A percentile compares a stretch with the other conserved stretches of the same genome.
These are phyloP conservation scores for Lutraria rhynchaena DNA, from an alignment of 1,140 invertebrate genomes.

Conservation along the genomic window DNA sequence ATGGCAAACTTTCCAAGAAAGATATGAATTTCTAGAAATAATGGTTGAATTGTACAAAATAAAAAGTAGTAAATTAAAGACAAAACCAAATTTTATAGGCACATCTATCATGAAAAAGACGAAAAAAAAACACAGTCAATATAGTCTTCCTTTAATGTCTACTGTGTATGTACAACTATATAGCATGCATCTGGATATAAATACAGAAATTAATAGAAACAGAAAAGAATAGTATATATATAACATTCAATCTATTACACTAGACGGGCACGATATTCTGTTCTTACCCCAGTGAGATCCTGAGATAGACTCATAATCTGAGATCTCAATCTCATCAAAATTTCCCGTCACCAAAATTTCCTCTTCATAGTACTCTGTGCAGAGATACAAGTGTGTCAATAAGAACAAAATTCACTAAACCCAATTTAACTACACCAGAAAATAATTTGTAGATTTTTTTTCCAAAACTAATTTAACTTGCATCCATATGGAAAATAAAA, in stretches of 20 bases:
- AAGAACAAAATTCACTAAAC: neutral
- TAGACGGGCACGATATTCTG: slow-evolving; percentile 24
- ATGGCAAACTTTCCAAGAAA: no score
- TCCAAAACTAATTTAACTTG: no score
- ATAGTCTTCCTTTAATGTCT: no score
- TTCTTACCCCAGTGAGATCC: slow-evolving; percentile 59
- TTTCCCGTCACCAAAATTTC: slow-evolving; percentile 60
- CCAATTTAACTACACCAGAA: neutral
- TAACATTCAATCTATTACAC: neutral
- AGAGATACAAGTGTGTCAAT: slow-evolving; percentile 22
- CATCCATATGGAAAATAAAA: no score
- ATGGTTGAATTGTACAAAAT: no score
- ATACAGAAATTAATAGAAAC: neutral
- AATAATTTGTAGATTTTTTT: no score
- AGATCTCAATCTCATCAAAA: slow-evolving; percentile 57
- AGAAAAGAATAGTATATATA: neutral
- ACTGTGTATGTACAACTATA: neutral
- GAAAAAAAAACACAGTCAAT: no score
- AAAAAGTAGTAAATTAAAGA: no score
- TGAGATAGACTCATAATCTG: slow-evolving; percentile 49
- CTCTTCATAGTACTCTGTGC: slow-evolving; percentile 41
- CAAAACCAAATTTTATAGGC: no score
- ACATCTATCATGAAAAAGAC: no score
- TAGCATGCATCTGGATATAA: slow-evolving; percentile 25
- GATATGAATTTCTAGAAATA: no score